Evolutionary conservation across 2,888 invertebrate species (phyloP).

Genomic region (Brachyopa scutellaris): DNA sequence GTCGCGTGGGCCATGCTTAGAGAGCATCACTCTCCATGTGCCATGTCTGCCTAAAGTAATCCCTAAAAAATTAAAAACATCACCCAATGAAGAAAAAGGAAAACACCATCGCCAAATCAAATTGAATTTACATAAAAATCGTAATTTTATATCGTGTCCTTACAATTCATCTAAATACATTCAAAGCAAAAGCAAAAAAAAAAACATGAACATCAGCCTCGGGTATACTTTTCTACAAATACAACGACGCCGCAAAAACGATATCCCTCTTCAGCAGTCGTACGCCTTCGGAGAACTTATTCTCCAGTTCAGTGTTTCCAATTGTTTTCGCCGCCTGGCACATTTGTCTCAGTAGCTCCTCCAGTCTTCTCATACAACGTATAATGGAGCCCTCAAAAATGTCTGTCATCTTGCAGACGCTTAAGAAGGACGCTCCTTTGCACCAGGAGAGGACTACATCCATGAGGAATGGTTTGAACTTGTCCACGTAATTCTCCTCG

Average conservation of each 20-base stretch:
- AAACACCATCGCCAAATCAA: no score
- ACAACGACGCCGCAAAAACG: conserved; percentile 99
- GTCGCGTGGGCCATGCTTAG: no score
- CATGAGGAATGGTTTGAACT: conserved; percentile 97
- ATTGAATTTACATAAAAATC: no score
- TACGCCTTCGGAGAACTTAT: conserved; percentile 96
- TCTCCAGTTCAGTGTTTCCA: conserved; percentile 96
- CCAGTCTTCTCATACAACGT: conserved; percentile 96
- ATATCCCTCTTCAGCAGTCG: conserved; percentile 97
- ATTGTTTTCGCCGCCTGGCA: conserved; percentile 98
- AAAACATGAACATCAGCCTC: neutral
- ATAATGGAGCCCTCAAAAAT: conserved; percentile 94
- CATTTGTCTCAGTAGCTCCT: conserved; percentile 97
- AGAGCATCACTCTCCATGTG: no score
- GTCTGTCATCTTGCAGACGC: conserved; percentile 97
- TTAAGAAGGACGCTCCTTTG: conserved; percentile 94
- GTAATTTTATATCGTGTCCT: conserved; percentile 3
- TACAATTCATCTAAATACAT: conserved; percentile 6
- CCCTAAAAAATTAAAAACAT: no score
- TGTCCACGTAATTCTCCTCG: conserved; percentile 94
- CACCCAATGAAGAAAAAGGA: no score
- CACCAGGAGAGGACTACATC: conserved; percentile 98
- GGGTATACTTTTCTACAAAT: conserved; percentile 89
- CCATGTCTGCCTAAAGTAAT: no score
- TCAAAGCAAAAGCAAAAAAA: conserved; percentile 35